These are phyloP conservation scores for Dendroctonus ponderosae DNA, from an alignment of 1,140 invertebrate species.

Conservation along the genomic window DNA sequence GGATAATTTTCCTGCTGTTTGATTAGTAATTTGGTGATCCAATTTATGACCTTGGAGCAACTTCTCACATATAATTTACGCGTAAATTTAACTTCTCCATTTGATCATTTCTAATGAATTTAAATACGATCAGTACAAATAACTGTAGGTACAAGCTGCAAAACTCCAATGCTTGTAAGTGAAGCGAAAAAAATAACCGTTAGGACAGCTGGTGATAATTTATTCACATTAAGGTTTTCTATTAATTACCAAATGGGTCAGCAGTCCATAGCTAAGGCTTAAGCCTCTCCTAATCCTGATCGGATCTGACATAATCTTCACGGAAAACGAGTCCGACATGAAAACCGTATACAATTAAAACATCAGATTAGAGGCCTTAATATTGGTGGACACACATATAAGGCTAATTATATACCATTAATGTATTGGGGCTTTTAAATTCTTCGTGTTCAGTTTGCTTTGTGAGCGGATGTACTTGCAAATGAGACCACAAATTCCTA, in stretches of 20 bases:
- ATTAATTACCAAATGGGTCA: slow-evolving; percentile 31
- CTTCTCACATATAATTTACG: background rate
- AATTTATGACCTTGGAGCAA: background rate
- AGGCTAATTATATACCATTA: slow-evolving; percentile 24
- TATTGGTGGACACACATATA: slow-evolving; percentile 18
- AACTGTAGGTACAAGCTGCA: too few species aligned
- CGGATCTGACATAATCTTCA: slow-evolving; percentile 28
- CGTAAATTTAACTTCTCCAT: background rate
- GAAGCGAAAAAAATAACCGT: background rate
- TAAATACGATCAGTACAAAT: too few species aligned
- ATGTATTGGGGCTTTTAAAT: background rate
- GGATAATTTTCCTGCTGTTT: background rate
- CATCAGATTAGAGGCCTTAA: slow-evolving; percentile 22
- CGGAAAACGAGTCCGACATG: slow-evolving; percentile 21
- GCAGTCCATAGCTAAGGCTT: slow-evolving; percentile 9
- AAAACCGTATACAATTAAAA: slow-evolving; percentile 32
- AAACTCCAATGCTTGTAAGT: too few species aligned
- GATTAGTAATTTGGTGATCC: slow-evolving; percentile 1
- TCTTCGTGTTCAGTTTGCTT: too few species aligned
- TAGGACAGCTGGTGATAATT: background rate
- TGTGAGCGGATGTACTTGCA: too few species aligned
- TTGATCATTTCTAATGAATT: too few species aligned
- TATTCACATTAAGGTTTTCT: slow-evolving; percentile 17
- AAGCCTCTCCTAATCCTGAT: slow-evolving; percentile 6
- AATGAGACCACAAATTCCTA: too few species aligned